These are phyloP conservation scores for Alethe castanea DNA, from an alignment of 2,113 vertebrate genomes.

Conservation along the genomic window DNA sequence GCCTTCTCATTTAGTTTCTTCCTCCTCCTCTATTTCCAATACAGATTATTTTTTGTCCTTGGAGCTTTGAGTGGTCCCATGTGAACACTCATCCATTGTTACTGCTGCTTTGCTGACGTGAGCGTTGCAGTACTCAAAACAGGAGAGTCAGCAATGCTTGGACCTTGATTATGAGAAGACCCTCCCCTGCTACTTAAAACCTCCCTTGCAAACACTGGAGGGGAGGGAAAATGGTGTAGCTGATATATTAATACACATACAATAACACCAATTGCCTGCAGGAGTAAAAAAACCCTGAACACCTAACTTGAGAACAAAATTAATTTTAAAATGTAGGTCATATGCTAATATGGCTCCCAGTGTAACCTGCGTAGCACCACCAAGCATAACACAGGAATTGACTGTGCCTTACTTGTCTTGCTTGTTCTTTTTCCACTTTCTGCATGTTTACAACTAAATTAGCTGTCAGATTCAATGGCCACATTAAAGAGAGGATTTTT, in stretches of 20 bases:
- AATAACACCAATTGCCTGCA: slow-evolving; percentile 46
- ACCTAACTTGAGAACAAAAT: slow-evolving; percentile 56
- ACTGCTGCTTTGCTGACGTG: slow-evolving; percentile 44
- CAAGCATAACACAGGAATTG: background rate
- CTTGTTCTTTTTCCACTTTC: background rate
- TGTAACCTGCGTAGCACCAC: slow-evolving; percentile 17
- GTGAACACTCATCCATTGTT: slow-evolving; percentile 34
- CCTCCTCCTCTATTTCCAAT: slow-evolving; percentile 45
- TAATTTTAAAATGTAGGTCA: slow-evolving; percentile 63
- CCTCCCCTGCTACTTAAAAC: slow-evolving; percentile 36
- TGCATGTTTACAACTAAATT: background rate
- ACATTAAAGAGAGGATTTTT: background rate
- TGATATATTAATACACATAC: slow-evolving; percentile 49
- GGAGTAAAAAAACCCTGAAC: slow-evolving; percentile 15
- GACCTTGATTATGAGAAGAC: slow-evolving; percentile 44
- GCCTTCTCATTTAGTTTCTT: slow-evolving; percentile 55
- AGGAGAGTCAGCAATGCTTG: slow-evolving; percentile 48
- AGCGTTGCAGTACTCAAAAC: background rate
- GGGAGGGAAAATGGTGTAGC: slow-evolving; percentile 51
- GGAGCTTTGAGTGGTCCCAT: slow-evolving; percentile 40
- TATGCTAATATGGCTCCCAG: slow-evolving; percentile 51
- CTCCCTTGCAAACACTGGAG: slow-evolving; percentile 28
- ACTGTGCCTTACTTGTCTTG: background rate
- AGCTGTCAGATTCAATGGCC: background rate
- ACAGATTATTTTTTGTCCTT: slow-evolving; percentile 53